These are phyloP conservation scores for Lasioglossum calceatum DNA, from an alignment of 2,888 invertebrate species.

Conservation along the genomic window DNA sequence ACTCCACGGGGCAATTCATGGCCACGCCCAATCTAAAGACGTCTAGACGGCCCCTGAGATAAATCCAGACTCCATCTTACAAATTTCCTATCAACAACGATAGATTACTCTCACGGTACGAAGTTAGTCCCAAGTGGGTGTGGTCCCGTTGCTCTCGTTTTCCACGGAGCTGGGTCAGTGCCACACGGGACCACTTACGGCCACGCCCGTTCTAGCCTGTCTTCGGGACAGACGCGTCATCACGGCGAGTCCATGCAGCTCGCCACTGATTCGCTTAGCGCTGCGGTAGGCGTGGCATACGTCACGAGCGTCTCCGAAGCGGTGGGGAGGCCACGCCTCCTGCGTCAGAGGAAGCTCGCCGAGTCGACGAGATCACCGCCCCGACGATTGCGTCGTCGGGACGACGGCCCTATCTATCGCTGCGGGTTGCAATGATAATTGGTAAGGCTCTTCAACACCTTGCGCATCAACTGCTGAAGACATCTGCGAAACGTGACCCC, in stretches of 20 bases:
- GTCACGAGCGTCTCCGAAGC: background rate
- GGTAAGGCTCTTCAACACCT: conserved; percentile 83
- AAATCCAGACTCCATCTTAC: too few relatives aligned
- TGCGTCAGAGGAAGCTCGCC: conserved; percentile 34
- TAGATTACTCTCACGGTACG: background rate
- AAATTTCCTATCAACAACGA: too few relatives aligned
- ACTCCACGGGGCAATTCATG: background rate
- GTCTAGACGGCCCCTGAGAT: too few relatives aligned
- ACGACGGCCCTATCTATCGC: conserved; percentile 75
- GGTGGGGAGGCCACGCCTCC: background rate
- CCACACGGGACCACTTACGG: background rate
- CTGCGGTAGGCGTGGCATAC: background rate
- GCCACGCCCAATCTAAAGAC: background rate
- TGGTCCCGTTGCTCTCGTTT: background rate
- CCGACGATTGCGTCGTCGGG: conserved; percentile 31
- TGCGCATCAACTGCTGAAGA: conserved; percentile 85
- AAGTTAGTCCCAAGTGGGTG: background rate
- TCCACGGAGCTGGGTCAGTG: background rate
- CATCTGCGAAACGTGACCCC: conserved; percentile 87
- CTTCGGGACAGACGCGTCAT: background rate
- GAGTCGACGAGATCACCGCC: conserved; percentile 46
- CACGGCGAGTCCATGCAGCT: background rate
- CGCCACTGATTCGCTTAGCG: background rate
- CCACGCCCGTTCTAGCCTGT: background rate
- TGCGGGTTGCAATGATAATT: conserved; percentile 81